A percentile compares a stretch with the other conserved stretches of the same genome.
phyloP scores from a whole-genome alignment of 1,140 invertebrate genomes.

The Pachypeltis micranthus region DNA sequence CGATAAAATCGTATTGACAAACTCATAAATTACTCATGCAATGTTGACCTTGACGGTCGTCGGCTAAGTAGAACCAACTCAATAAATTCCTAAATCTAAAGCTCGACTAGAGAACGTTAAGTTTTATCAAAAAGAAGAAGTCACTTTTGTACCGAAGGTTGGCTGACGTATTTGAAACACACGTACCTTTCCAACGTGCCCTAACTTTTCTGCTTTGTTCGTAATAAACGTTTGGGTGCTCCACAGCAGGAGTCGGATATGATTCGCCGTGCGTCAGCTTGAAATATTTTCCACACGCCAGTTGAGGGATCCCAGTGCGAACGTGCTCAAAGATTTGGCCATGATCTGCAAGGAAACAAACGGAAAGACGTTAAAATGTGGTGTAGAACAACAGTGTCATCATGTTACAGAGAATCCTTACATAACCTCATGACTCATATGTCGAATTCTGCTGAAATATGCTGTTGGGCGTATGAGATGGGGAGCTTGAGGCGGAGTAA shows the following conservation, averaged over 20 bases:
- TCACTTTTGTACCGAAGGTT: too few species aligned
- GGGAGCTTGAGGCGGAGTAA: background rate
- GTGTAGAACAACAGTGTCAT: background rate
- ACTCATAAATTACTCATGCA: too few species aligned
- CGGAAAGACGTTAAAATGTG: background rate
- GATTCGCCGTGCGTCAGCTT: slow-evolving; percentile 55
- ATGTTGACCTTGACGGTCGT: too few species aligned
- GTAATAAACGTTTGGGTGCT: slow-evolving; percentile 90
- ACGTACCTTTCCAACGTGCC: background rate
- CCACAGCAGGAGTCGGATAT: slow-evolving; percentile 44
- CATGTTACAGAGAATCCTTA: background rate
- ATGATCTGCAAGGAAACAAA: slow-evolving; percentile 37
- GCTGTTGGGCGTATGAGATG: background rate
- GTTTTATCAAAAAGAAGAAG: too few species aligned
- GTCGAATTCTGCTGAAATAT: background rate
- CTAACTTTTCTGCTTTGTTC: slow-evolving; percentile 47
- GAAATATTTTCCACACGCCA: slow-evolving; percentile 84
- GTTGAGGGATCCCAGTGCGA: slow-evolving; percentile 57
- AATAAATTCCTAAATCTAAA: too few species aligned
- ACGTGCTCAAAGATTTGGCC: slow-evolving; percentile 46
- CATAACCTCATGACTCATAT: background rate
- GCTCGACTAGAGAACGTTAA: too few species aligned
- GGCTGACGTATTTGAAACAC: too few species aligned
- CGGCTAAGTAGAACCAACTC: too few species aligned
- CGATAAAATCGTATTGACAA: too few species aligned